phyloP scores from a whole-genome alignment of 2,113 vertebrate genomes.

The Tamias sibiricus region DNA sequence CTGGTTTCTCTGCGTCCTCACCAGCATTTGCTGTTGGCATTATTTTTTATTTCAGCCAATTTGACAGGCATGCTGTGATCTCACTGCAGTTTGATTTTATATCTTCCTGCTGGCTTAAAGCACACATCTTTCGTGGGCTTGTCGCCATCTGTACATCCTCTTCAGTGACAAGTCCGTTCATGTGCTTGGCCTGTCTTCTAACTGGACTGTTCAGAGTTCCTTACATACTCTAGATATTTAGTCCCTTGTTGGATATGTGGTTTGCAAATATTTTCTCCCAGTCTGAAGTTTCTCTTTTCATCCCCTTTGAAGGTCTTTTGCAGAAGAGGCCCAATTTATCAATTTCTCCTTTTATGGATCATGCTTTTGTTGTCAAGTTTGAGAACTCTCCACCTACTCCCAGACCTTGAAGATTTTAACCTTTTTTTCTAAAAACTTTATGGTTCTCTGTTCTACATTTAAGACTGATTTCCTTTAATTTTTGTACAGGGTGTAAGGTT shows the following conservation, averaged over 20 bases:
- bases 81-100: background rate
- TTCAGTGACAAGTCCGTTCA: background rate
- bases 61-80: background rate
- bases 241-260: background rate
- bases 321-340: background rate
- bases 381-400: background rate
- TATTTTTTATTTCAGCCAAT: background rate
- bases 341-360: constrained; percentile 13
- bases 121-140: background rate
- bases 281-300: background rate
- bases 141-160: background rate
- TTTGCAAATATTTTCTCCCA: background rate
- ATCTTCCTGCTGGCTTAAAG: background rate
- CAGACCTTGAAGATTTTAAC: background rate
- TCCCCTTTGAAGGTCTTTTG: constrained; percentile 10
- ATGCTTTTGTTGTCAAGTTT: background rate
- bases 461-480: constrained; percentile 22
- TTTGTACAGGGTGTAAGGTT: background rate
- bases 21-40: background rate
- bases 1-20: background rate
- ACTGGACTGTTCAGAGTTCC: background rate
- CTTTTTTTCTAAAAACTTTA: background rate
- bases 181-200: background rate
- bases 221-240: background rate
- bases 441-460: background rate